phyloP scores from a whole-genome alignment of 2,797 vertebrate species.

The Spheniscus humboldti region DNA sequence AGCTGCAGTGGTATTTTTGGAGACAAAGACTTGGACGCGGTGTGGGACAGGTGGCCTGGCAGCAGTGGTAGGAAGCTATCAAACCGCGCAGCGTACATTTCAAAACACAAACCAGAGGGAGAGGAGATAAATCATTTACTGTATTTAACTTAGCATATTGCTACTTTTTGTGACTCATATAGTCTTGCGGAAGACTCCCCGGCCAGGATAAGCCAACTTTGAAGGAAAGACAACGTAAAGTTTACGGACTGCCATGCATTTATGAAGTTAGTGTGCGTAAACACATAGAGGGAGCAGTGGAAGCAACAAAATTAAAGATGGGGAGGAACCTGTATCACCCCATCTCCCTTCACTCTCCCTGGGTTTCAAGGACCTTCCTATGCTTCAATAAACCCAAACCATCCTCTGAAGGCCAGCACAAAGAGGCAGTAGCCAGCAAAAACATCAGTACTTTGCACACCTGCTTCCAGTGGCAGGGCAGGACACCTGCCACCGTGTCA shows the following conservation, averaged over 20 bases:
- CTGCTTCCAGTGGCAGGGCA: neutral
- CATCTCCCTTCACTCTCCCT: neutral
- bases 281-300: neutral
- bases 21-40: conserved; percentile 41
- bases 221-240: neutral
- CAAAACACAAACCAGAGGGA: conserved; percentile 57
- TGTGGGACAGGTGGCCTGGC: conserved; percentile 66
- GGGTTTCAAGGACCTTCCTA: neutral
- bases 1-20: conserved; percentile 66
- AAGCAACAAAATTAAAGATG: neutral
- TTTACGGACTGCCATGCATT: neutral
- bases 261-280: neutral
- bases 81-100: conserved; percentile 42
- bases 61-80: conserved; percentile 60
- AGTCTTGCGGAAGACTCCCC: conserved; percentile 22
- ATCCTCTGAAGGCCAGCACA: neutral
- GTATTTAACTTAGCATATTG: conserved; percentile 65
- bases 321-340: neutral
- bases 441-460: neutral
- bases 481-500: neutral
- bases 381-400: neutral
- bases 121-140: conserved; percentile 64
- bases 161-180: conserved; percentile 56
- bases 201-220: conserved; percentile 21
- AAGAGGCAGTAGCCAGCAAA: neutral